Conservation (phyloP, 2,113 vertebrate species). For the Onychostoma macrolepis region DNA sequence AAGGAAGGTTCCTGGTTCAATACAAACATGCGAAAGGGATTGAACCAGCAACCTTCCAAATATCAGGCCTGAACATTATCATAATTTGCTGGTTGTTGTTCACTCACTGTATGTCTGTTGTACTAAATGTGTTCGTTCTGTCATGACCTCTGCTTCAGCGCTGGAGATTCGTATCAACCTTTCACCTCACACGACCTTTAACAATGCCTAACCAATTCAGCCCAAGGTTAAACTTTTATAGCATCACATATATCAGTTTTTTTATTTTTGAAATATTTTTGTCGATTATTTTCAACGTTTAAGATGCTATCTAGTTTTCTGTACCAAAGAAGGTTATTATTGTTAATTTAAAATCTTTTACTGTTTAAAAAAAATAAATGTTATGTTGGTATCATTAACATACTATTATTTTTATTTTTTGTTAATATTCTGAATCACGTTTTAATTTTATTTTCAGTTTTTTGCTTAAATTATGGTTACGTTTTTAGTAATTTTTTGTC, state of each 20-base stretch:
- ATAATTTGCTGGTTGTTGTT: background rate
- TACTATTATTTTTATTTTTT: too few species aligned
- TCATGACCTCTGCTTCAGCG: background rate
- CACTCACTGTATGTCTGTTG: background rate
- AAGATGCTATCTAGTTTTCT: background rate
- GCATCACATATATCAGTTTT: background rate
- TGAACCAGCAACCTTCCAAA: background rate
- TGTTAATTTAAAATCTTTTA: background rate
- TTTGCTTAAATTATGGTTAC: background rate
- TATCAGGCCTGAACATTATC: background rate
- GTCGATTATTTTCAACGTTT: background rate
- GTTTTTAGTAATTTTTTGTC: background rate
- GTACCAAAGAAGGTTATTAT: background rate
- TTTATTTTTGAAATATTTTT: background rate
- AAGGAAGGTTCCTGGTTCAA: background rate
- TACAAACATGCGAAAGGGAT: background rate
- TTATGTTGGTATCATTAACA: too few species aligned
- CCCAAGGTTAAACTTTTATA: background rate
- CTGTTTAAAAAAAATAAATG: too few species aligned
- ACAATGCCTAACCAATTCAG: background rate
- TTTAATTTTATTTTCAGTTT: background rate
- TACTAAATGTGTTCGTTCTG: background rate
- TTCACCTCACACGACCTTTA: background rate
- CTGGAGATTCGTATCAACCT: background rate
- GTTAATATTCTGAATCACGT: too few species aligned